Percentiles rank a stretch among this genome's conserved stretches.
Evolutionary conservation across 2,113 vertebrate species (phyloP).

Genomic region (Entelurus aequoreus): DNA sequence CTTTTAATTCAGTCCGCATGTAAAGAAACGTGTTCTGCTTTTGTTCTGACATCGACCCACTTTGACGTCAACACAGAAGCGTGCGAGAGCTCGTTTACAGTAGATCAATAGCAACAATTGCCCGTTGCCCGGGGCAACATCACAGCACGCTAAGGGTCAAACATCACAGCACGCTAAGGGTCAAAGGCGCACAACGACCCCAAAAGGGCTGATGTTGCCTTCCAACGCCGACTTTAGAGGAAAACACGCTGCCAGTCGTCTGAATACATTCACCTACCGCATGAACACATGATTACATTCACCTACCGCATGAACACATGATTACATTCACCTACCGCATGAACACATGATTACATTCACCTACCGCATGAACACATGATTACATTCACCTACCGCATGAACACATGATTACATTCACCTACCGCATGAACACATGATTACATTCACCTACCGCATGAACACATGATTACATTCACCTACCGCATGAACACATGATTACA

Average conservation of each 20-base stretch:
- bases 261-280: conserved; percentile 19
- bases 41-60: conserved; percentile 34
- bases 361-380: too few species aligned
- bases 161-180: conserved; percentile 15
- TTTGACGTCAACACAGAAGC: conserved; percentile 17
- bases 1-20: not conserved
- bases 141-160: conserved; percentile 10
- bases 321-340: too few species aligned
- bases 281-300: conserved; percentile 19
- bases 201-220: not conserved
- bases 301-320: too few species aligned
- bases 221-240: not conserved
- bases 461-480: too few species aligned
- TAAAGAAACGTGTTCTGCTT: not conserved
- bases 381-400: too few species aligned
- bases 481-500: too few species aligned
- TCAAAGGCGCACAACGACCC: conserved; percentile 1
- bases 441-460: too few species aligned
- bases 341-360: too few species aligned
- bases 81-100: conserved; percentile 24
- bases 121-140: conserved; percentile 36
- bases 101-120: conserved; percentile 40
- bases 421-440: too few species aligned
- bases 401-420: too few species aligned
- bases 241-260: conserved; percentile 7